phyloP scores from a whole-genome alignment of 2,888 invertebrate genomes.

The Apeira syringaria region DNA sequence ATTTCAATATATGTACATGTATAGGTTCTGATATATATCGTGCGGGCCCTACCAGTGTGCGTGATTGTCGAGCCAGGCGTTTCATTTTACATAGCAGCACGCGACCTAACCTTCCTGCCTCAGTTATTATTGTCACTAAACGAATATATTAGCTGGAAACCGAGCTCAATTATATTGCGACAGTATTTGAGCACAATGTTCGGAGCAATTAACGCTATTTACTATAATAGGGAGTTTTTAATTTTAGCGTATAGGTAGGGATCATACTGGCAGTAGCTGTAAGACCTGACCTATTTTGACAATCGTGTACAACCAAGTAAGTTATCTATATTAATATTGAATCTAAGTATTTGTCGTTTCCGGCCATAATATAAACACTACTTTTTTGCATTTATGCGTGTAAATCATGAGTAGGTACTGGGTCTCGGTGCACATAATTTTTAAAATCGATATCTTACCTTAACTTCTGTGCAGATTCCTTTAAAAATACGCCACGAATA shows the following conservation, averaged over 20 bases:
- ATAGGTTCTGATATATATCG: slow-evolving; percentile 16
- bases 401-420: too few species aligned
- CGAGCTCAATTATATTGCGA: slow-evolving; percentile 27
- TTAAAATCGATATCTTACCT: too few species aligned
- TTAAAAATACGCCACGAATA: too few species aligned
- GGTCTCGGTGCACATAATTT: too few species aligned
- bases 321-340: too few species aligned
- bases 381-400: too few species aligned
- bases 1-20: slow-evolving; percentile 21
- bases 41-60: slow-evolving; percentile 33
- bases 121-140: slow-evolving; percentile 38
- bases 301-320: too few species aligned
- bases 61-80: slow-evolving; percentile 39
- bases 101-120: slow-evolving; percentile 33
- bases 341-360: too few species aligned
- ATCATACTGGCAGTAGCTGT: too few species aligned
- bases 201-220: slow-evolving; percentile 19
- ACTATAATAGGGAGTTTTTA: slow-evolving; percentile 7
- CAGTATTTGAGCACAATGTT: slow-evolving; percentile 20
- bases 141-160: slow-evolving; percentile 27
- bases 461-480: too few species aligned
- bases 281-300: too few species aligned
- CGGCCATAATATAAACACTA: too few species aligned
- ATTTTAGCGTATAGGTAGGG: background rate
- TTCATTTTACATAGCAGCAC: slow-evolving; percentile 44